These are phyloP conservation scores for Drosophila paucipuncta DNA, from an alignment of 2,888 invertebrate genomes.

Conservation along the genomic window DNA sequence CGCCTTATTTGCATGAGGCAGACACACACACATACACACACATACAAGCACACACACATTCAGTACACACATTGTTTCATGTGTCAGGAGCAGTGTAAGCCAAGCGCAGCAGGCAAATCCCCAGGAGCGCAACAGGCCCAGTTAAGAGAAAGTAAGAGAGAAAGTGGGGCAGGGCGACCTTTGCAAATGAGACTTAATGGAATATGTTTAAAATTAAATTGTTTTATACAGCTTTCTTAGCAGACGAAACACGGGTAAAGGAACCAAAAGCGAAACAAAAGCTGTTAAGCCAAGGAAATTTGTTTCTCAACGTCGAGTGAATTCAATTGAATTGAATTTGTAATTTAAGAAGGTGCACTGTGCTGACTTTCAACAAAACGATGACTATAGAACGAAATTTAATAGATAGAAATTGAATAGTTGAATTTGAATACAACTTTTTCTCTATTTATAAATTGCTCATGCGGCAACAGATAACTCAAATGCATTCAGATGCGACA, in stretches of 20 bases:
- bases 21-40: not conserved
- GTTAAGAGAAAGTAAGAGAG: not conserved
- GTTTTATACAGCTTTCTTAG: constrained; percentile 16
- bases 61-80: constrained; percentile 5
- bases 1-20: constrained; percentile 59
- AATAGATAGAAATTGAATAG: not conserved
- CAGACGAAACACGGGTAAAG: constrained; percentile 6
- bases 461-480: not conserved
- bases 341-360: not conserved
- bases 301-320: not conserved
- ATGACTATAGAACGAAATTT: not conserved
- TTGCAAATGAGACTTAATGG: constrained; percentile 53
- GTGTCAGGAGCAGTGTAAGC: constrained; percentile 25
- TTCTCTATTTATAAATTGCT: not conserved
- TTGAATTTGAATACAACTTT: not conserved
- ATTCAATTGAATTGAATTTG: constrained; percentile 23
- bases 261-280: not conserved
- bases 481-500: not conserved
- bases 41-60: not conserved
- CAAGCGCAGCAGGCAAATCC: constrained; percentile 44
- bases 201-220: constrained; percentile 62
- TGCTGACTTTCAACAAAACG: not conserved
- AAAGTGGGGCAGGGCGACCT: not conserved
- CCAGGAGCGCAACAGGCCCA: constrained; percentile 48
- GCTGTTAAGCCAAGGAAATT: not conserved